Base-by-base conservation (phyloP, 2,797 vertebrate genomes). In the Sebastes taczanowskii region DNA sequence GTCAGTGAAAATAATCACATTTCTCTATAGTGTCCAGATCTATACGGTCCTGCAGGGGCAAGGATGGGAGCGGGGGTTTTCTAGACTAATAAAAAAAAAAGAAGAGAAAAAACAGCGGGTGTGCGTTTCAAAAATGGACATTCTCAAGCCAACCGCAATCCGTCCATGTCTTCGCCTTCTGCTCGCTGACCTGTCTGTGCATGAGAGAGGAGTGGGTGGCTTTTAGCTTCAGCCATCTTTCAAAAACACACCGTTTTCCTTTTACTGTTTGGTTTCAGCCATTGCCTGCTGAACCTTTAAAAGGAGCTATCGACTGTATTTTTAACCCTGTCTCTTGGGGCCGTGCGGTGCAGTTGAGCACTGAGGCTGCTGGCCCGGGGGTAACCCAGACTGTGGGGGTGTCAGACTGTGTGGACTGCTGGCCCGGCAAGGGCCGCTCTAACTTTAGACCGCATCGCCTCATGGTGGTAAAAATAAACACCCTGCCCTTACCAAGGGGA, bases 141-240 rank as follows among this genome's bases (percentile, higher is more conserved):
- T 86, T 90, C 86, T 86, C 81, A 88, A 80, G 80, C 7, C 29
- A 66, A 52, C 78, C 68, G 7, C 71, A 73, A 74, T 86, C 79
- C 74, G 59, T 90, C 88, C 84, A 65, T 11, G 35, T 86, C 80
- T 78, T 55, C 71, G 55, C 77, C 73, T 35, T 55, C 74, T 77
- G 66, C 70, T 75, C 30, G 74, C n/a, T 81, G 87, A 88, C 80
- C 73, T 83, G 80, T 83, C 69, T 52, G 61, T 88, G 90, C 93
- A 90, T 96, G 96, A 93, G 95, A 96, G 95, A 96, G 38, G 93
- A 95, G 96, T 95, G 95, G 96, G 96, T 88, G 95, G 92, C 86
- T 88, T 71, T 83, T 73, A 80, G 76, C 53, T 25, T 70, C 64
- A 77, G 78, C 74, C 88, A 65, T 93, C 87, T 89, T 88, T 92